Base-by-base conservation (phyloP, 2,113 vertebrate species). In the Mohoua ochrocephala region DNA sequence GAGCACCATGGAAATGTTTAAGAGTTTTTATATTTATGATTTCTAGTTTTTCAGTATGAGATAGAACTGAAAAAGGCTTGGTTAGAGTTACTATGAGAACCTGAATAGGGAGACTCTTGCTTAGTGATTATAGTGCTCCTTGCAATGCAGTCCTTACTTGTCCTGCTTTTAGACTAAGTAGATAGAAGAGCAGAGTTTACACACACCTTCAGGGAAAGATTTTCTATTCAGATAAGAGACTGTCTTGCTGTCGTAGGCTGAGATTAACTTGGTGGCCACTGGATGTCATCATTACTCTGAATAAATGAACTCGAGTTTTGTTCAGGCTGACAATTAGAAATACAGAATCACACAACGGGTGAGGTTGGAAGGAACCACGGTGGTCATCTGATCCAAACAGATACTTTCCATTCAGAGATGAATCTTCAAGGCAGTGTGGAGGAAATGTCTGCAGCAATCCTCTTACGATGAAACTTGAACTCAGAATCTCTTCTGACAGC, bases 201-300 rank as follows among this genome's bases (percentile, higher is more conserved):
- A 12, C 23, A 71, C 19, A 57, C 7, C 18, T 68, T 57, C 50
- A 26, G 49, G 33, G 33, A 76, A 65, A 83, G 19, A 63, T 56
- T 74, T 27, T 61, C 22, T 79, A 2, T 49, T 67, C n/a, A 39
- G 22, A 24, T 53, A 65, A 45, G 52, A 81, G 16, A 4, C 26
- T 74, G 24, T 45, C 30, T 39, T 84, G 35, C 39, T 69, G 7
- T 68, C 1, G 0, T 27, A 89, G 56, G 18, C 77, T 92, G 94
- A 95, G 65, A 91, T 95, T 93, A 93, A 71, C 49, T 64, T 65
- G 50, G 23, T 88, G 95, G 68, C 95, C 96, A 91, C 96, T 96
- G 87, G 97, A 91, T 95, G 97, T 97, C 96, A 2, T 93, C 57
- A 37, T 93, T 93, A 80, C 87, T 74, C 94, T 87, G 63, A 89